These are phyloP conservation scores for Drosophila greeni DNA, from an alignment of 2,888 invertebrate species.

Conservation along the genomic window DNA sequence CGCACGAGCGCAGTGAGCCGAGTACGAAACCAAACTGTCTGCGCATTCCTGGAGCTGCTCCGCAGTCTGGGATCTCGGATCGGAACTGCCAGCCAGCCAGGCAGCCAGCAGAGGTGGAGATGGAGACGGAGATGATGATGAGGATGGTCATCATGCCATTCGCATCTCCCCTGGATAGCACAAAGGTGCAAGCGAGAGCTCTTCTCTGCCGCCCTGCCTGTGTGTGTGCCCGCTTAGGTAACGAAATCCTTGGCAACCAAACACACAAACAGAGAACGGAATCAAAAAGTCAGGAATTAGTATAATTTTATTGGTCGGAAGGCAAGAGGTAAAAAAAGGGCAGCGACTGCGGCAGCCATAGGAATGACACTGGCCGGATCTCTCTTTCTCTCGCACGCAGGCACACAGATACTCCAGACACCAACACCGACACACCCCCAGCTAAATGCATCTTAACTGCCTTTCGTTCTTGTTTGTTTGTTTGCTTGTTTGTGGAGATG, in stretches of 20 bases:
- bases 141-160: slow-evolving; percentile 36
- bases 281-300: slow-evolving; percentile 75
- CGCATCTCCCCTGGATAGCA: slow-evolving; percentile 29
- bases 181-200: slow-evolving; percentile 56
- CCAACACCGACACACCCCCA: slow-evolving; percentile 46
- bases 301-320: slow-evolving; percentile 76
- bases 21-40: slow-evolving; percentile 74
- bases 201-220: slow-evolving; percentile 12
- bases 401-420: slow-evolving; percentile 35
- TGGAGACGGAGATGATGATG: slow-evolving; percentile 22
- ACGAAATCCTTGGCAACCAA: slow-evolving; percentile 70
- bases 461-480: slow-evolving; percentile 26
- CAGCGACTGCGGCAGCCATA: slow-evolving; percentile 54
- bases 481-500: slow-evolving; percentile 66
- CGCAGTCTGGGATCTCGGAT: slow-evolving; percentile 19
- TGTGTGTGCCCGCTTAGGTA: slow-evolving; percentile 68
- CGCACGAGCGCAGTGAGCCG: slow-evolving; percentile 74
- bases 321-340: slow-evolving; percentile 58
- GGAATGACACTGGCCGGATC: slow-evolving; percentile 65
- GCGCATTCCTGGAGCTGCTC: slow-evolving; percentile 62
- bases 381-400: slow-evolving; percentile 58
- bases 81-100: slow-evolving; percentile 49
- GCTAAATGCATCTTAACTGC: slow-evolving; percentile 68
- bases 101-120: slow-evolving; percentile 43
- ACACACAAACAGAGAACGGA: slow-evolving; percentile 60